phyloP scores from a whole-genome alignment of 2,888 invertebrate genomes.

The Coleophora deauratella region DNA sequence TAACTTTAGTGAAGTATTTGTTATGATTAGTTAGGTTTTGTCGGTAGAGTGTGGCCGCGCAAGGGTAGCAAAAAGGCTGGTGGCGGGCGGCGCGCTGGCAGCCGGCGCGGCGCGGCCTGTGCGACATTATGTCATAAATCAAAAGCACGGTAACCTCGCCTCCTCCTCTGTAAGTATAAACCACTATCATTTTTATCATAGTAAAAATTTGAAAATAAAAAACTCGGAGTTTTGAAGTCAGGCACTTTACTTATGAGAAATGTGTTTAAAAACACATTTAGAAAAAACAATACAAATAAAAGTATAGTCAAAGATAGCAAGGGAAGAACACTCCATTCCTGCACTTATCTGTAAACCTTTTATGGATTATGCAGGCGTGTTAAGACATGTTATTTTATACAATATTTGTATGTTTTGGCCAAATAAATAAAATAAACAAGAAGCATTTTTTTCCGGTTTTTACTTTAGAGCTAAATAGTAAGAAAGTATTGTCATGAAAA shows the following conservation, averaged over 20 bases:
- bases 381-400: no score
- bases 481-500: no score
- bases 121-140: conserved; percentile 63
- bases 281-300: no score
- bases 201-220: conserved; percentile 37
- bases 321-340: no score
- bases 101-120: conserved; percentile 31
- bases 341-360: no score
- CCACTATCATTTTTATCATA: conserved; percentile 34
- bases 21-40: conserved; percentile 31
- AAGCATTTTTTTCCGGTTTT: no score
- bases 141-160: conserved; percentile 54
- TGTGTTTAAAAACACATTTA: no score
- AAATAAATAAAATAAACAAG: not conserved
- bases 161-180: conserved; percentile 48
- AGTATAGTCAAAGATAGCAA: no score
- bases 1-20: conserved; percentile 12
- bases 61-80: conserved; percentile 52
- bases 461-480: no score
- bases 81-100: conserved; percentile 32
- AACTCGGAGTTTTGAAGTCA: no score
- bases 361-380: no score
- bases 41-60: conserved; percentile 30
- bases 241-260: no score
- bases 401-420: not conserved